phyloP scores from a whole-genome alignment of 2,888 invertebrate genomes.

The Nebria salina region DNA sequence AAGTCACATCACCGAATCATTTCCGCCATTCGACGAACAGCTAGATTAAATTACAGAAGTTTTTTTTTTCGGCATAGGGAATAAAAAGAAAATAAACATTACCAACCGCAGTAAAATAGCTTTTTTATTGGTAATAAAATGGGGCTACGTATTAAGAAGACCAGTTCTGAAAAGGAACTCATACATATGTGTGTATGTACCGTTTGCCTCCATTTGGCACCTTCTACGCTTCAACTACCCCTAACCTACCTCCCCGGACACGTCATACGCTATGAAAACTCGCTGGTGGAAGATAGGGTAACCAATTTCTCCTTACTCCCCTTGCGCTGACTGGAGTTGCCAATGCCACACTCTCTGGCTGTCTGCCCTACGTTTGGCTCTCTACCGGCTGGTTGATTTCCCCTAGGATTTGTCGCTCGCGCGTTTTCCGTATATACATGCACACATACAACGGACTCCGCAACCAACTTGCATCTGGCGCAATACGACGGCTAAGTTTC shows the following conservation, averaged over 20 bases:
- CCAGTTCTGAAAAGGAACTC: background rate
- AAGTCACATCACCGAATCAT: slow-evolving; percentile 13
- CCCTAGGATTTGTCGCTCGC: slow-evolving; percentile 59
- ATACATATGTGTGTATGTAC: background rate
- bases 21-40: slow-evolving; percentile 24
- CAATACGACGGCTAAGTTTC: slow-evolving; percentile 43
- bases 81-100: slow-evolving; percentile 44
- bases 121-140: slow-evolving; percentile 44
- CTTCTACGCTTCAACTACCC: slow-evolving; percentile 1
- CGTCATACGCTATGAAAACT: background rate
- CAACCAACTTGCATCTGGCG: slow-evolving; percentile 44
- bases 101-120: slow-evolving; percentile 42
- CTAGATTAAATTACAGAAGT: slow-evolving; percentile 44
- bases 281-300: background rate
- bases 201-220: slow-evolving; percentile 4
- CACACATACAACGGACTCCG: background rate
- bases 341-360: slow-evolving; percentile 6
- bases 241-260: background rate
- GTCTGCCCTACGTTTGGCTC: slow-evolving; percentile 46
- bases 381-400: slow-evolving; percentile 59
- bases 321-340: background rate
- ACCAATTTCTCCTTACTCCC: background rate
- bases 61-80: slow-evolving; percentile 32
- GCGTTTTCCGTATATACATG: background rate
- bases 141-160: slow-evolving; percentile 36